Evolutionary conservation across 2,113 vertebrate genomes (phyloP).

Genomic region (Scopus umbretta): DNA sequence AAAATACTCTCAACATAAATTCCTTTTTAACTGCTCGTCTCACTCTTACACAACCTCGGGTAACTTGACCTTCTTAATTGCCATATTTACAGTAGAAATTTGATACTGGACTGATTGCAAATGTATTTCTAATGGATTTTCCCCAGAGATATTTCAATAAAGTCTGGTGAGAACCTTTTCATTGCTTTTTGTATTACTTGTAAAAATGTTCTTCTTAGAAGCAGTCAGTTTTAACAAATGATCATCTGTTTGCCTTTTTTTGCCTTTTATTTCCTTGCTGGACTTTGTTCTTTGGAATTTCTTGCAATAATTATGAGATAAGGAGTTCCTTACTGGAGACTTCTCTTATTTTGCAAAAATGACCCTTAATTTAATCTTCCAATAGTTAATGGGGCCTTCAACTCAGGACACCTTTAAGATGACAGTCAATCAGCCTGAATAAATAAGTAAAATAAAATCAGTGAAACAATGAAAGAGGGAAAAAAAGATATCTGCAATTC

Average conservation of each 20-base stretch:
- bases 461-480: neutral
- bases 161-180: conserved; percentile 30
- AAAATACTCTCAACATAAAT: neutral
- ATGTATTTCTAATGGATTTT: conserved; percentile 55
- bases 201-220: neutral
- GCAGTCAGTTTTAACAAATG: neutral
- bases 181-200: conserved; percentile 9
- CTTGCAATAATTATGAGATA: neutral
- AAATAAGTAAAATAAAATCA: neutral
- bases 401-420: neutral
- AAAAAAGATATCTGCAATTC: neutral
- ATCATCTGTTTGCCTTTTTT: neutral
- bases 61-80: conserved; percentile 41
- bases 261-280: neutral
- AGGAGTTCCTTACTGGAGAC: neutral
- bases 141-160: conserved; percentile 1
- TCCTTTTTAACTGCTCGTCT: neutral
- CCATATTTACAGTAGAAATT: conserved; percentile 45
- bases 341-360: neutral
- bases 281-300: neutral
- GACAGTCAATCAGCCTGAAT: neutral
- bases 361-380: neutral
- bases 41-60: neutral
- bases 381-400: neutral
- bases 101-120: conserved; percentile 22